phyloP scores from a whole-genome alignment of 1,140 invertebrate species.

The Drosophila bipectinata region DNA sequence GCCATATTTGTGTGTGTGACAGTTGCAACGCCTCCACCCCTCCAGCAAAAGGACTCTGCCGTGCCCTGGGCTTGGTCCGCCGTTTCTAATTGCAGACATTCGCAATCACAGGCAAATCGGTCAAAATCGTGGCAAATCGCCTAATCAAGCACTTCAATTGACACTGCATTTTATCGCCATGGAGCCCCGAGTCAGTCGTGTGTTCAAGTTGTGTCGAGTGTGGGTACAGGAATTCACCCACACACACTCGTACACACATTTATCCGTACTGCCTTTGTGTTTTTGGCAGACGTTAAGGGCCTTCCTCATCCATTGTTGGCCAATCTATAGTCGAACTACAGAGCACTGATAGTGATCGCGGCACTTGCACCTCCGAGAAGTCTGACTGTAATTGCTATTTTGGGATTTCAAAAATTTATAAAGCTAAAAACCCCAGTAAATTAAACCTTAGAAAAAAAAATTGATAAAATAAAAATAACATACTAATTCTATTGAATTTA shows the following conservation, averaged over 20 bases:
- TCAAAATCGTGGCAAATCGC: conserved; percentile 25
- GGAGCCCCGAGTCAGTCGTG: conserved; percentile 36
- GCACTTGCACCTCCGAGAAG: conserved; percentile 2
- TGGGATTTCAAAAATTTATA: background rate
- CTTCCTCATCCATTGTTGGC: conserved; percentile 18
- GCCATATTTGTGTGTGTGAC: conserved; percentile 54
- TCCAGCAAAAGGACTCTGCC: background rate
- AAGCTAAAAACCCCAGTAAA: background rate
- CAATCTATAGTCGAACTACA: conserved; percentile 19
- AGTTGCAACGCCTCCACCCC: conserved; percentile 12
- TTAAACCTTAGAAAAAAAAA: background rate
- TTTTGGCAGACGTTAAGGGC: conserved; percentile 51
- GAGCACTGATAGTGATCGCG: conserved; percentile 32
- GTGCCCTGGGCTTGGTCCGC: conserved; percentile 15
- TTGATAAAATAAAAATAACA: background rate
- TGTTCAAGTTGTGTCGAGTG: conserved; percentile 46
- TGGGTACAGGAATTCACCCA: conserved; percentile 15
- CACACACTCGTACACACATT: background rate
- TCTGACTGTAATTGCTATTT: conserved; percentile 26
- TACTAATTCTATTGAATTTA: background rate
- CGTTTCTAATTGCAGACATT: conserved; percentile 76
- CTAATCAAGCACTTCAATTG: conserved; percentile 56
- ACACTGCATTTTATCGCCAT: conserved; percentile 69
- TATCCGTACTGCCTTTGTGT: conserved; percentile 28
- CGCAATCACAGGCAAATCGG: conserved; percentile 54